Conservation (phyloP, 35 echinoderm and acorn worm species). For the Diadema setosum region DNA sequence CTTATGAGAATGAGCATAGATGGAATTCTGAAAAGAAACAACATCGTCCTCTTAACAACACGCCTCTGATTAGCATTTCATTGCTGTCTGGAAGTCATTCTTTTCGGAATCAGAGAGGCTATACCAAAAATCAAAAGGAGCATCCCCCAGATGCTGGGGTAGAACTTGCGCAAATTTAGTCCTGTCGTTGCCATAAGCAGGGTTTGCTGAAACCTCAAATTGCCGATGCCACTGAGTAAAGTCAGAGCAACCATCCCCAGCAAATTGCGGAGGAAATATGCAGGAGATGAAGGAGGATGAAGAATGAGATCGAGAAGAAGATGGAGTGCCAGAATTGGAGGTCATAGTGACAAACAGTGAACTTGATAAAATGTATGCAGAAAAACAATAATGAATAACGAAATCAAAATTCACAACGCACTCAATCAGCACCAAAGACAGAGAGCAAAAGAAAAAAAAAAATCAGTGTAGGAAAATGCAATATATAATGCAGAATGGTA, state of each 20-base stretch:
- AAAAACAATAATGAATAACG: too few species aligned
- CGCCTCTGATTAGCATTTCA: neutral
- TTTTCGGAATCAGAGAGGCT: neutral
- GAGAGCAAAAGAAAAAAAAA: too few species aligned
- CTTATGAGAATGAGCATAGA: conserved; percentile 1
- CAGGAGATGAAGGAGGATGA: too few species aligned
- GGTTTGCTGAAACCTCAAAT: neutral
- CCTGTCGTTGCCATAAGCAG: neutral
- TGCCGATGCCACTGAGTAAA: neutral
- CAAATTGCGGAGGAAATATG: neutral
- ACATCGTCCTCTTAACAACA: neutral
- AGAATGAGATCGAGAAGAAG: too few species aligned
- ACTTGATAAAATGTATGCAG: too few species aligned
- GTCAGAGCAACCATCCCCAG: neutral
- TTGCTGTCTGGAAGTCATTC: neutral
- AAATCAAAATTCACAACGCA: too few species aligned
- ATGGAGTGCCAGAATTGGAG: too few species aligned
- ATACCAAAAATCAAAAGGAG: conserved; percentile 44
- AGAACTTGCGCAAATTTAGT: neutral
- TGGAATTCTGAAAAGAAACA: neutral
- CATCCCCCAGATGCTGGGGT: neutral
- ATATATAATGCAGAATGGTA: too few species aligned
- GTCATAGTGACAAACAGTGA: too few species aligned
- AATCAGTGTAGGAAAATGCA: too few species aligned
- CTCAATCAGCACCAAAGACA: too few species aligned